Evolutionary conservation across 2,797 vertebrate species (phyloP).

Genomic region (Clarias platycephalus): DNA sequence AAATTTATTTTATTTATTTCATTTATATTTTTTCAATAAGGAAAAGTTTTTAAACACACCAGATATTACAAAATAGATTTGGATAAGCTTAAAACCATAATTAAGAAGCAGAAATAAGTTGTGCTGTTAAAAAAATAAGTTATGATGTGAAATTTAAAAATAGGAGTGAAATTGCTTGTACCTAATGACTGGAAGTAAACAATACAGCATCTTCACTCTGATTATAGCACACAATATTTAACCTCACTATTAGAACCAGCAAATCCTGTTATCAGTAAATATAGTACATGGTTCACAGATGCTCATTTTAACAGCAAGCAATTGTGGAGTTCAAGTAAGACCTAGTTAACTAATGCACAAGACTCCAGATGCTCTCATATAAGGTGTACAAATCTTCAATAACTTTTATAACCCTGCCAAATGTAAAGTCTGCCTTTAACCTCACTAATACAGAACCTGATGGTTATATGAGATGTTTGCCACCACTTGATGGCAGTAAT

Average conservation of each 20-base stretch:
- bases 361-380: background rate
- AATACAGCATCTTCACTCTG: slow-evolving; percentile 76
- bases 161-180: slow-evolving; percentile 67
- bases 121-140: background rate
- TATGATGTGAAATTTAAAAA: slow-evolving; percentile 61
- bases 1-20: background rate
- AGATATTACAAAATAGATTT: slow-evolving; percentile 50
- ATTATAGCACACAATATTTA: slow-evolving; percentile 74
- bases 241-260: slow-evolving; percentile 77
- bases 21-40: background rate
- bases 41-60: background rate
- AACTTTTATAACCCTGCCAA: background rate
- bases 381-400: no score
- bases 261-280: slow-evolving; percentile 84
- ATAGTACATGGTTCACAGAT: slow-evolving; percentile 65
- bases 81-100: slow-evolving; percentile 70
- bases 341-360: background rate
- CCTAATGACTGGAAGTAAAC: slow-evolving; percentile 68
- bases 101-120: background rate
- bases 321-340: background rate
- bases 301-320: slow-evolving; percentile 47
- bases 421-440: background rate
- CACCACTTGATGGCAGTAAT: slow-evolving; percentile 35
- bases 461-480: background rate
- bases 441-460: background rate